Evolutionary conservation across 2,888 invertebrate species (phyloP), one percentile per base, ranked within the genome.

Genomic region (Amblyteles armatorius): DNA sequence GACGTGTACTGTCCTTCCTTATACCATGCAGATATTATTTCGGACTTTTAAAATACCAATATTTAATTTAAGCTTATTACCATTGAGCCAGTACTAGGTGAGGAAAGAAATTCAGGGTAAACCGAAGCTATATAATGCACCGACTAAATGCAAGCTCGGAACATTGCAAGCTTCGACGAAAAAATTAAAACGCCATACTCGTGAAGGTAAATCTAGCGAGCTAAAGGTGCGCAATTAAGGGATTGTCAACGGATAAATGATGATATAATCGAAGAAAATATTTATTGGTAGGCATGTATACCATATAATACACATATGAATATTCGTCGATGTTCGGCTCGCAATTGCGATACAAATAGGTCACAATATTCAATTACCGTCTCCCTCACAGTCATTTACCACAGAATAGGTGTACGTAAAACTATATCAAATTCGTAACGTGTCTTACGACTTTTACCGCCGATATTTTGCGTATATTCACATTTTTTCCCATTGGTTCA

Each of bases 271-370:
- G 73, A 44, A 83, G 77, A 84, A 79, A 84, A 63, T 74, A 29
- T 82, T 83, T 84, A 81, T 83, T 82, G 69, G 71, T 69, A 83
- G 77, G 69, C 82, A 60, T 80, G 63, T 81, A 82, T 79, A 74
- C 79, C 84, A 80, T 80, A 83, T 88, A 89, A 87, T 89, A 90
- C 86, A 84, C 89, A 89, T 86, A 90, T 88, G 87, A 86, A 89
- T 89, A 88, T 89, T 85, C 86, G 89, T 87, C 82, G 79, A 85
- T 90, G 88, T 87, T 88, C 88, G 80, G 86, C 63, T 87, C 86
- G 82, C 83, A 88, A 88, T 89, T 87, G 87, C 80, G 82, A 88
- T 89, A 90, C 87, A 90, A 90, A 91, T 89, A 88, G 86, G 86
- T 89, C 87, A 88, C 86, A 90, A 88, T 88, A 87, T 88, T 87